Conservation (phyloP, 92 coral and sea anemone species). For the Phenganax subtilis region DNA sequence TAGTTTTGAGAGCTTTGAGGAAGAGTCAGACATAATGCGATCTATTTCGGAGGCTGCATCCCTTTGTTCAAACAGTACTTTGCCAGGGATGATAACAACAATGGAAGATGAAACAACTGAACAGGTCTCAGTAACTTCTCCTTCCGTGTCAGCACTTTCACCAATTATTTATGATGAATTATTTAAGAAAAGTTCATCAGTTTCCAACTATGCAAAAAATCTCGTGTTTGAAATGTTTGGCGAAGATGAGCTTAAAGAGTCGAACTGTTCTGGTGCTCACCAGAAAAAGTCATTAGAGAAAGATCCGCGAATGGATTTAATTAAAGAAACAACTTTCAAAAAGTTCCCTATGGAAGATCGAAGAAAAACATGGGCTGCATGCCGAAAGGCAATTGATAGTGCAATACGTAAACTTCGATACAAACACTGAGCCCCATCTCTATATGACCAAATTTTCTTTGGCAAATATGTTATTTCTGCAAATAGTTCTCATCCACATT, state of each 20-base stretch:
- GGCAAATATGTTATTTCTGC: not conserved
- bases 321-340: not conserved
- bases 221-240: not conserved
- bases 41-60: constrained; percentile 3
- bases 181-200: constrained; percentile 16
- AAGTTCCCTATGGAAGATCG: not conserved
- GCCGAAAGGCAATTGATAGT: constrained; percentile 19
- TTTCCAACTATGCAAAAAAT: constrained; percentile 22
- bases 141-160: not conserved
- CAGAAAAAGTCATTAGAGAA: not conserved
- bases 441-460: no score
- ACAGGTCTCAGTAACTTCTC: not conserved
- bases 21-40: not conserved
- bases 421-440: not conserved
- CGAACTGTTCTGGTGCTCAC: not conserved
- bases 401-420: constrained; percentile 4
- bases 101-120: not conserved
- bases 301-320: constrained; percentile 6
- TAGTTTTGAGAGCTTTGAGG: not conserved
- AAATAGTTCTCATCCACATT: not conserved
- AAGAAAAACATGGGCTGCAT: constrained; percentile 2
- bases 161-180: constrained; percentile 19
- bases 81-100: constrained; percentile 7
- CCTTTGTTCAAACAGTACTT: not conserved
- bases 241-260: not conserved